phyloP scores from a whole-genome alignment of 2,113 vertebrate genomes.

The Gymnogyps californianus region DNA sequence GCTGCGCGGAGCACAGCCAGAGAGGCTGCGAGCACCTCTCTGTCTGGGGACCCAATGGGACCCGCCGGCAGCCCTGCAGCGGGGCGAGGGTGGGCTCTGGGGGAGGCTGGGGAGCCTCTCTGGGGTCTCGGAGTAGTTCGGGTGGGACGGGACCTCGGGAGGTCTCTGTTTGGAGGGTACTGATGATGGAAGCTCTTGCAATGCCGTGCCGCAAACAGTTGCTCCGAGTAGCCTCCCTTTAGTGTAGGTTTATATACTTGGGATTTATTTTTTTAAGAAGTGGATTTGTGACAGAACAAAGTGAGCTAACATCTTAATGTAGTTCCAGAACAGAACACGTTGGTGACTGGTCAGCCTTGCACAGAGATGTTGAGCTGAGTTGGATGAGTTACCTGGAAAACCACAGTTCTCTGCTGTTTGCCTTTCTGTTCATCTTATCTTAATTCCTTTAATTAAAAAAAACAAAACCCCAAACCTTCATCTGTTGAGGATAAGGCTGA shows the following conservation, averaged over 20 bases:
- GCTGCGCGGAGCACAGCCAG: background rate
- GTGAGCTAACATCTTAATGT: background rate
- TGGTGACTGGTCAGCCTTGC: background rate
- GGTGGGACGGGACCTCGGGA: background rate
- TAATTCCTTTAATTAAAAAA: background rate
- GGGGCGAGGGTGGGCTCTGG: background rate
- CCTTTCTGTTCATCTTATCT: background rate
- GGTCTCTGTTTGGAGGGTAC: background rate
- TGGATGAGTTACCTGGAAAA: background rate
- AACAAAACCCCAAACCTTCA: no score
- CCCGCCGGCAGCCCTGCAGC: background rate
- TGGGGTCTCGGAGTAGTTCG: background rate
- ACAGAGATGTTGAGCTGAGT: background rate
- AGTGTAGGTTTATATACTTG: background rate
- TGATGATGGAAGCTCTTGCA: no score
- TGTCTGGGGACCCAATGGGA: background rate
- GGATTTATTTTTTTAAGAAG: no score
- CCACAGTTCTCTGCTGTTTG: background rate
- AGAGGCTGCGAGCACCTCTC: background rate
- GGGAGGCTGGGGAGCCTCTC: background rate
- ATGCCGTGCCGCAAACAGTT: accelerated
- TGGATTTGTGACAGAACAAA: background rate
- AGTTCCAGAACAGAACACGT: accelerated
- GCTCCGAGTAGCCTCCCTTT: background rate
- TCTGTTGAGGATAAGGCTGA: background rate